phyloP scores from a whole-genome alignment of 92 coral and sea anemone genomes.

The Phenganax marumi region DNA sequence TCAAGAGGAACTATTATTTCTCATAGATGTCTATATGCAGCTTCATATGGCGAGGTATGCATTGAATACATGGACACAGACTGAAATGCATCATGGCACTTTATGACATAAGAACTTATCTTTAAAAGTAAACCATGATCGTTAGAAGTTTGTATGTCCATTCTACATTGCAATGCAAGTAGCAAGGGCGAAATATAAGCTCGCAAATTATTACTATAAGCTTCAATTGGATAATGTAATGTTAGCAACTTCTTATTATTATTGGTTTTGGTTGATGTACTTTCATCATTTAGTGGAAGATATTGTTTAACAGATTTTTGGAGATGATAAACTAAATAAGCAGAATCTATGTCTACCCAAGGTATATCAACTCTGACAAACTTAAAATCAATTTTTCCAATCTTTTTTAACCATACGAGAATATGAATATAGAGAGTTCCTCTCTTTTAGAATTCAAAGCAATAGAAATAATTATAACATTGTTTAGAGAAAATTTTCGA shows the following conservation, averaged over 20 bases:
- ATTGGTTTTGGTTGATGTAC: not conserved
- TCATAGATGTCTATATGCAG: not conserved
- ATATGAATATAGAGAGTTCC: constrained; percentile 33
- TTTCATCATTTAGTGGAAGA: not conserved
- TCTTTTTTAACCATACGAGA: constrained; percentile 18
- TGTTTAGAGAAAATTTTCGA: no score
- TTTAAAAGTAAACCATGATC: constrained; percentile 38
- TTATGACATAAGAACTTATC: constrained; percentile 54
- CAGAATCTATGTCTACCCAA: not conserved
- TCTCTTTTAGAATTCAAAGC: no score
- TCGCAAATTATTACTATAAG: constrained; percentile 26
- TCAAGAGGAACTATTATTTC: no score
- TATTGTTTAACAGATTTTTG: not conserved
- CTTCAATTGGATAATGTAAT: constrained; percentile 32
- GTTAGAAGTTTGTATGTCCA: no score
- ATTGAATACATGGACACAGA: constrained; percentile 13
- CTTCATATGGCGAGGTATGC: not conserved
- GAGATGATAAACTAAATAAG: not conserved
- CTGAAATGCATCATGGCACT: constrained; percentile 42
- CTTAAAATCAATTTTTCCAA: not conserved
- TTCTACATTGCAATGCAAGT: no score
- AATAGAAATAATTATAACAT: no score
- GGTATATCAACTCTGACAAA: constrained; percentile 26
- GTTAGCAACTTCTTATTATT: not conserved
- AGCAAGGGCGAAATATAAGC: constrained; percentile 49